Evolutionary conservation across 2,797 vertebrate species (phyloP).

Genomic region (Ateles fusciceps): DNA sequence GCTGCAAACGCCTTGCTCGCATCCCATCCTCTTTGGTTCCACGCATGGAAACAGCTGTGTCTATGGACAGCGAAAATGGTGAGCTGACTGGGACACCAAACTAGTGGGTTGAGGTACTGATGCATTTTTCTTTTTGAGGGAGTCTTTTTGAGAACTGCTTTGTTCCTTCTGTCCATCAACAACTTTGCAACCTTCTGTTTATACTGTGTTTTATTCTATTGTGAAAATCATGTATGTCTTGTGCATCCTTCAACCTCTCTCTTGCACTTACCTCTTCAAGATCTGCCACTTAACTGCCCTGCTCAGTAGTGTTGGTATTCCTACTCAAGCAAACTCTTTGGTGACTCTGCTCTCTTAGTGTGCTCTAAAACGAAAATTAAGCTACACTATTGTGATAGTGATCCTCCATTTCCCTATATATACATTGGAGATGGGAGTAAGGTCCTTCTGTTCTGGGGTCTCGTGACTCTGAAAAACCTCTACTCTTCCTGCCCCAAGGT

Average conservation of each 20-base stretch:
- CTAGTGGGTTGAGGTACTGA: not conserved
- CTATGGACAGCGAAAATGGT: not conserved
- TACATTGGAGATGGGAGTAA: not conserved
- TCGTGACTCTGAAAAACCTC: slow-evolving; percentile 7
- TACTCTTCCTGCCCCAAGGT: not conserved
- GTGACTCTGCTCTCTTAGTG: not conserved
- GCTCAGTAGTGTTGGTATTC: not conserved
- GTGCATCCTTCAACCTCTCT: not conserved
- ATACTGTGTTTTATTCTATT: slow-evolving; percentile 8
- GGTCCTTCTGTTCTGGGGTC: not conserved
- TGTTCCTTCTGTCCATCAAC: not conserved
- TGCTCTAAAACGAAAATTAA: not conserved
- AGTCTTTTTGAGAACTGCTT: not conserved
- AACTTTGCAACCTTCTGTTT: not conserved
- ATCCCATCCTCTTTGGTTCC: not conserved
- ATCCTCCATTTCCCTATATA: slow-evolving; percentile 8
- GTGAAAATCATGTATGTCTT: slow-evolving; percentile 4
- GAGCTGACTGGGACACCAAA: not conserved
- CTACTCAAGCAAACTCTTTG: not conserved
- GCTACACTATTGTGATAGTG: not conserved
- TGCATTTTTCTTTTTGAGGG: not conserved
- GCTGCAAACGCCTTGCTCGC: not conserved
- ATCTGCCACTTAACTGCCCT: not conserved
- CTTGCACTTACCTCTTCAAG: not conserved
- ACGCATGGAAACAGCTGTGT: not conserved